A percentile compares a stretch with the other conserved stretches of the same genome.
Evolutionary conservation across 2,888 invertebrate species (phyloP).

Genomic region (Falcaria lacertinaria): DNA sequence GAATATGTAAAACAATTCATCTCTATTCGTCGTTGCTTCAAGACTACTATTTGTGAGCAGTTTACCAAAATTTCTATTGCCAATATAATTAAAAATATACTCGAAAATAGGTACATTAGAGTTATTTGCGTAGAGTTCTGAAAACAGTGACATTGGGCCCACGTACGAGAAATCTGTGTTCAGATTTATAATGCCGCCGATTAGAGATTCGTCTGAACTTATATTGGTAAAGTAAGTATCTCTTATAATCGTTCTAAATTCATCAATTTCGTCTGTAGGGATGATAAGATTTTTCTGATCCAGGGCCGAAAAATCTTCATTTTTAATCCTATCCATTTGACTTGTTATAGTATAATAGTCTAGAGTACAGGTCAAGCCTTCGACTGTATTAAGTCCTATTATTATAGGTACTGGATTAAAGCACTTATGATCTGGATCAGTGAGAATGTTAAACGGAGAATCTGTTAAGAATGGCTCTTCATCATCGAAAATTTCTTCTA

Average conservation of each 20-base stretch:
- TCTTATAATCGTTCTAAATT: slow-evolving; percentile 45
- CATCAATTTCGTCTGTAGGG: slow-evolving; percentile 40
- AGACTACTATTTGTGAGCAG: slow-evolving; percentile 60
- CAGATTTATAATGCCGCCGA: slow-evolving; percentile 64
- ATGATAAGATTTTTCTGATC: slow-evolving; percentile 49
- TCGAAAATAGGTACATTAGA: slow-evolving; percentile 46
- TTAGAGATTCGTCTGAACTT: slow-evolving; percentile 49
- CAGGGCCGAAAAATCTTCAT: slow-evolving; percentile 55
- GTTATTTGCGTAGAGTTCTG: slow-evolving; percentile 52
- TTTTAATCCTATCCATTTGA: slow-evolving; percentile 56
- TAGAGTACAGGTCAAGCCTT: slow-evolving; percentile 70
- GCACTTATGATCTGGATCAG: slow-evolving; percentile 26
- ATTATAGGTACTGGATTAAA: slow-evolving; percentile 70
- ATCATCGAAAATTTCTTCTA: slow-evolving; percentile 50
- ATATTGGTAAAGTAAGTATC: slow-evolving; percentile 60
- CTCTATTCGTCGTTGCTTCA: slow-evolving; percentile 55
- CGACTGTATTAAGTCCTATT: slow-evolving; percentile 76
- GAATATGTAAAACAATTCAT: slow-evolving; percentile 65
- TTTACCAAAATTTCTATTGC: slow-evolving; percentile 62
- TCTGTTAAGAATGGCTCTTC: slow-evolving; percentile 65
- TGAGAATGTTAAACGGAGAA: slow-evolving; percentile 64
- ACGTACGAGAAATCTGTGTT: slow-evolving; percentile 64
- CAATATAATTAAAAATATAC: slow-evolving; percentile 61
- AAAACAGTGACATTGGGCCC: slow-evolving; percentile 60
- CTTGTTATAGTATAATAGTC: slow-evolving; percentile 62